A percentile compares a stretch with the other conserved stretches of the same genome.
These are phyloP conservation scores for Heliangelus exortis DNA, from an alignment of 2,797 vertebrate genomes.

Conservation along the genomic window DNA sequence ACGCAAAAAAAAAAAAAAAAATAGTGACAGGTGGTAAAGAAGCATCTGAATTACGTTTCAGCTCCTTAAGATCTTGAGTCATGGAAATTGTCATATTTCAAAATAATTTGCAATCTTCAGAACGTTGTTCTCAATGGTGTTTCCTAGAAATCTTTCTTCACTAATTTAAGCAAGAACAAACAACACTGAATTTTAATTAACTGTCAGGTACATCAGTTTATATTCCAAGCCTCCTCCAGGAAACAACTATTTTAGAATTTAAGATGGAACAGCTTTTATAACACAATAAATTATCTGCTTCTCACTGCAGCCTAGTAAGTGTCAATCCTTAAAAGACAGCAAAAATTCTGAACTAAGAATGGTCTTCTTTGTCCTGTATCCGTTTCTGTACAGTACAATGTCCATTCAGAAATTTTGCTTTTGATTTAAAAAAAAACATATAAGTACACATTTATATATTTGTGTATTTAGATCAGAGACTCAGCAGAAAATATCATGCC, in stretches of 20 bases:
- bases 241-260: constrained; percentile 62
- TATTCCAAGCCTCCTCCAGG: constrained; percentile 50
- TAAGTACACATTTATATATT: not conserved
- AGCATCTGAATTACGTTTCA: constrained; percentile 28
- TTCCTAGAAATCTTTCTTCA: constrained; percentile 47
- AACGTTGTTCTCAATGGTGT: constrained; percentile 36
- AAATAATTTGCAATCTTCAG: constrained; percentile 54
- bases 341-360: not conserved
- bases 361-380: not conserved
- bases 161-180: constrained; percentile 66
- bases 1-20: not conserved
- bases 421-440: not conserved
- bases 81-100: constrained; percentile 61
- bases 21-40: constrained; percentile 26
- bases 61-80: not conserved
- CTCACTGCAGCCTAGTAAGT: not conserved
- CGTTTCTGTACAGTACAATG: not conserved
- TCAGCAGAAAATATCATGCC: not conserved
- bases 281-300: constrained; percentile 15
- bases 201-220: constrained; percentile 66
- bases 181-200: constrained; percentile 68
- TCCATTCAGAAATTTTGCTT: not conserved
- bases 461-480: not conserved
- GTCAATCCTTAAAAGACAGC: not conserved
- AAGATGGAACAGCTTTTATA: not conserved